Evolutionary conservation across 2,888 invertebrate species (phyloP), one percentile per base, ranked within the genome.

Genomic region (Sphecodes monilicornis): DNA sequence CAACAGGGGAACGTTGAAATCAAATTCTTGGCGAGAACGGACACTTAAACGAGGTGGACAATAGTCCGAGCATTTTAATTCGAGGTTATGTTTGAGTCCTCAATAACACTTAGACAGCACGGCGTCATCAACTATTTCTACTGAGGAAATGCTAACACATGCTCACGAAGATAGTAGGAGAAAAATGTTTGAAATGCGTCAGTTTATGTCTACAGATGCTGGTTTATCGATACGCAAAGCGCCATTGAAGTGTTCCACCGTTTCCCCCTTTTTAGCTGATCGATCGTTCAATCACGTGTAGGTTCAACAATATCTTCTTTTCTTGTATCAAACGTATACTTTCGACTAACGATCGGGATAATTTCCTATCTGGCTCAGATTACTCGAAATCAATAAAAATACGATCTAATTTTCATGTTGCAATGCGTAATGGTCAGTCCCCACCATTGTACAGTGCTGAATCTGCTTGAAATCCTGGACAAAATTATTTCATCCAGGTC

Each of bases 31-130:
- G 78, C 57, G 80, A 39, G 41, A 70, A 82, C 71, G 69, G 76
- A 76, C 82, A 54, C 64, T 76, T 57, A 57, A 80, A 80, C 64
- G 81, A 78, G 16, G 73, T 76, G 69, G 80, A 76, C 78, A 75
- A 84, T 41, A 82, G 72, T 76, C 86, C 70, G 36, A 85, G 85
- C 91, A 92, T 92, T 88, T 91, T 90, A 85, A 75, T 80, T 54
- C 54, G 84, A 91, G 92, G 92, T 91, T 92, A 92, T 88, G 92
- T 92, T 92, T 91, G 86, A 88, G 89, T 91, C 86, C 82, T 81
- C 85, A 82, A 86, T 73, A 66, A 76, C 71, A 80, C 70, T 66
- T 68, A 69, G 54, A 70, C 72, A 70, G 36, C 72, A 76, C 84
- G 73, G 84, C 81, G 81, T 87, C 90, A 87, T 81, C 82, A 76